phyloP scores from a whole-genome alignment of 53 echinoderm and acorn worm species.

The Holothuria scabra region DNA sequence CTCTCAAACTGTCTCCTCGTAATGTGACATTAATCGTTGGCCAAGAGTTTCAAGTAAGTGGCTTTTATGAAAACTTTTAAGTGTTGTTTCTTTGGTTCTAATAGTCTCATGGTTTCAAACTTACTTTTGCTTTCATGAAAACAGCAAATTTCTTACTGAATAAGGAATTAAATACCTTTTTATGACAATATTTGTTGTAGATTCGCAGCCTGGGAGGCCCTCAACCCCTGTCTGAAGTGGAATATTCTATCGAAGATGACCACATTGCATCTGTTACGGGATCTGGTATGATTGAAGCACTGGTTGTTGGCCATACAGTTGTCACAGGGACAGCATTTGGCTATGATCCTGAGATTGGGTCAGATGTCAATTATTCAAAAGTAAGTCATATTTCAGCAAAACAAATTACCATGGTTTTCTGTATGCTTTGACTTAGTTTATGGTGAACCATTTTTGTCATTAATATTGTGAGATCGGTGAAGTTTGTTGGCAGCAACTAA shows the following conservation, averaged over 20 bases:
- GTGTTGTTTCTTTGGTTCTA: too few species aligned
- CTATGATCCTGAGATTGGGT: slow-evolving; percentile 85
- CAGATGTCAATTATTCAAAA: slow-evolving; percentile 79
- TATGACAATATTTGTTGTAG: slow-evolving; percentile 8
- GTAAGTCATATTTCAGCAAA: slow-evolving; percentile 15
- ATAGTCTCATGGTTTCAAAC: too few species aligned
- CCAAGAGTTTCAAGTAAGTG: slow-evolving; percentile 79
- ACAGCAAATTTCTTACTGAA: too few species aligned
- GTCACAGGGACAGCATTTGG: slow-evolving; percentile 83
- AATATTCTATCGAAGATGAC: slow-evolving; percentile 72
- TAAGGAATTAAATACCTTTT: too few species aligned
- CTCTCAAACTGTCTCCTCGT: slow-evolving; percentile 73
- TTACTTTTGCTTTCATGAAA: too few species aligned
- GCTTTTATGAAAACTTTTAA: too few species aligned
- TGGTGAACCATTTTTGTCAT: too few species aligned
- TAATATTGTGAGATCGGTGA: too few species aligned
- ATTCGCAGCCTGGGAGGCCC: slow-evolving; percentile 95
- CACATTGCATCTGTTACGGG: slow-evolving; percentile 78
- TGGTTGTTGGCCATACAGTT: slow-evolving; percentile 73
- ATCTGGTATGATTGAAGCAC: slow-evolving; percentile 82
- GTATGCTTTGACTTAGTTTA: too few species aligned
- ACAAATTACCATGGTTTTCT: too few species aligned
- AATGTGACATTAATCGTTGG: slow-evolving; percentile 86
- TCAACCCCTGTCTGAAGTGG: slow-evolving; percentile 84
- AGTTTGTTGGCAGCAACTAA: too few species aligned